A percentile compares a stretch with the other conserved stretches of the same genome.
phyloP scores from a whole-genome alignment of 2,888 invertebrate genomes.

The Prostheceraeus crozeri region DNA sequence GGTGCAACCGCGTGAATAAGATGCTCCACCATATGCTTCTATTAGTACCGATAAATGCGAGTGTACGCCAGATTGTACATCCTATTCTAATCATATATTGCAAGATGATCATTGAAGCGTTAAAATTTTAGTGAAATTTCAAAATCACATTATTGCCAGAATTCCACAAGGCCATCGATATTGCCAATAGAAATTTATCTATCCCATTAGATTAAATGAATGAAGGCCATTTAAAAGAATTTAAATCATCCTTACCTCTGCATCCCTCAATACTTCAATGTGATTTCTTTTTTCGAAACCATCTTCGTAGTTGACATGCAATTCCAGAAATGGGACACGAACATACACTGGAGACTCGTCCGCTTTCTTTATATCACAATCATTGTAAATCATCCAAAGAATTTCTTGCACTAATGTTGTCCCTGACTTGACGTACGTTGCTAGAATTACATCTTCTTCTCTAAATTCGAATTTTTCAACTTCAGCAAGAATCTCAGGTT shows the following conservation, averaged over 20 bases:
- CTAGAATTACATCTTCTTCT: slow-evolving; percentile 30
- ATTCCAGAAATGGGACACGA: slow-evolving; percentile 23
- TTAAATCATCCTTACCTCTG: background rate
- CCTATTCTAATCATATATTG: too few relatives aligned
- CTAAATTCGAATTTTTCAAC: slow-evolving; percentile 31
- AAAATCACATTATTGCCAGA: too few relatives aligned
- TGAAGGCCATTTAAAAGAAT: too few relatives aligned
- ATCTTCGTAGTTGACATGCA: background rate
- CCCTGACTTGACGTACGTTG: slow-evolving; percentile 35
- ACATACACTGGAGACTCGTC: background rate
- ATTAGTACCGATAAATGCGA: too few relatives aligned
- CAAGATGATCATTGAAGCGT: too few relatives aligned
- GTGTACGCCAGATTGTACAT: too few relatives aligned
- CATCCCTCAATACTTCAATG: slow-evolving; percentile 1
- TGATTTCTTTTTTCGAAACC: background rate
- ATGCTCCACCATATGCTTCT: too few relatives aligned
- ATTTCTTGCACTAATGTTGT: slow-evolving; percentile 39
- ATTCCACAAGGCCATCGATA: too few relatives aligned
- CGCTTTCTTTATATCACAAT: slow-evolving; percentile 34
- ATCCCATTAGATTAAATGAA: too few relatives aligned
- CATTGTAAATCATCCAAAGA: slow-evolving; percentile 34
- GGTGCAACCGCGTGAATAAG: too few relatives aligned
- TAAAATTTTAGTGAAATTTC: too few relatives aligned
- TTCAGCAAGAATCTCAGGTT: background rate
- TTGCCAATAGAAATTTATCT: too few relatives aligned